Conservation (phyloP, 2,888 invertebrate genomes). For the Platycnemis pennipes region DNA sequence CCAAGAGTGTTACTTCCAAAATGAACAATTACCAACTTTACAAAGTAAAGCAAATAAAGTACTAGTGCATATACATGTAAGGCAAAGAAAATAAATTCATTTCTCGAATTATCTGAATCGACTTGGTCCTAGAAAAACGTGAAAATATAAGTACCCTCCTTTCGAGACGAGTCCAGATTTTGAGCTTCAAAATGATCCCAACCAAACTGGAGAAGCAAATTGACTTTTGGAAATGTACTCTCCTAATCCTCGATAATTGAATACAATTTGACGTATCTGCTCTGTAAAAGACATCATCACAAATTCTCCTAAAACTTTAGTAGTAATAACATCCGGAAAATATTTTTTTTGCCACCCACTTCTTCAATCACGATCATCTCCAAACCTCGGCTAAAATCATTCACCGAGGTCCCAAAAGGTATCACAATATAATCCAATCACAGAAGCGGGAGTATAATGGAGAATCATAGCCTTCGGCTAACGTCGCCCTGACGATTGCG, state of each 20-base stretch:
- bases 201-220: too few relatives aligned
- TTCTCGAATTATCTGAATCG: too few relatives aligned
- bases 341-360: not conserved
- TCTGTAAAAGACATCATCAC: not conserved
- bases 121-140: too few relatives aligned
- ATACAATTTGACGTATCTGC: not conserved
- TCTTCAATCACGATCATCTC: conserved; percentile 7
- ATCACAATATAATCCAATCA: conserved; percentile 21
- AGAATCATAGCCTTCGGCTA: conserved; percentile 31
- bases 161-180: too few relatives aligned
- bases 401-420: not conserved
- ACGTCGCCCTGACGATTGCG: not conserved
- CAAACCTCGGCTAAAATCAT: conserved; percentile 37
- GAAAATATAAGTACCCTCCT: too few relatives aligned
- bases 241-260: not conserved
- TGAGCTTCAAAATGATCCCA: too few relatives aligned
- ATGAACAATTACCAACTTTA: too few relatives aligned
- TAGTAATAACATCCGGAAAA: not conserved
- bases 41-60: too few relatives aligned
- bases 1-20: too few relatives aligned
- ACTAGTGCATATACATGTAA: too few relatives aligned
- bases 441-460: conserved; percentile 25
- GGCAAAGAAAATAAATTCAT: too few relatives aligned
- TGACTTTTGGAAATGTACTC: too few relatives aligned
- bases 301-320: not conserved